These are phyloP conservation scores for Halocynthia aurantium DNA, from an alignment of 23 tunicate species.

Conservation along the genomic window DNA sequence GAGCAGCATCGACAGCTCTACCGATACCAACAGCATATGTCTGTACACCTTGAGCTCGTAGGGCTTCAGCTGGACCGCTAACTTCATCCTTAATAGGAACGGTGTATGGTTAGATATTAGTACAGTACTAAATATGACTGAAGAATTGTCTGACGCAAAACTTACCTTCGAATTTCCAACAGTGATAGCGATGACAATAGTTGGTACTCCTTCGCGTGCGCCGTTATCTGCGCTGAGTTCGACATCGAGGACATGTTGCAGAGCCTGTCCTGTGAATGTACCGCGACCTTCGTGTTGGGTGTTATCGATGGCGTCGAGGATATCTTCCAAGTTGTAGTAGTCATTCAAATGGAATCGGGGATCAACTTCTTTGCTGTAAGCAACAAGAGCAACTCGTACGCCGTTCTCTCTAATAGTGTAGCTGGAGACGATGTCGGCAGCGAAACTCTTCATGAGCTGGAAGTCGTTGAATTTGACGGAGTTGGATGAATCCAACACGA, in stretches of 20 bases:
- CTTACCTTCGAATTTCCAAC: slow-evolving; percentile 74
- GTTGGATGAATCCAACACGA: slow-evolving; percentile 91
- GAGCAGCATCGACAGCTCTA: slow-evolving; percentile 12
- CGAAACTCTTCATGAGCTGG: slow-evolving; percentile 76
- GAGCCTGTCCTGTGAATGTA: slow-evolving; percentile 71
- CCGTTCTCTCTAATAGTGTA: slow-evolving; percentile 53
- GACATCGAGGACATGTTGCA: slow-evolving; percentile 51
- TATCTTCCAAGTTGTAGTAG: slow-evolving; percentile 33
- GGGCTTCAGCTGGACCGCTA: slow-evolving; percentile 36
- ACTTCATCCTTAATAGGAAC: slow-evolving; percentile 51
- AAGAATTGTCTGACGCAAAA: neutral
- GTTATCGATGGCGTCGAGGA: slow-evolving; percentile 55
- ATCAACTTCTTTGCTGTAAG: slow-evolving; percentile 73
- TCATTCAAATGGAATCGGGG: slow-evolving; percentile 48
- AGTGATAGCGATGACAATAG: slow-evolving; percentile 72
- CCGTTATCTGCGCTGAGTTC: slow-evolving; percentile 43
- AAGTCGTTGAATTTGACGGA: slow-evolving; percentile 89
- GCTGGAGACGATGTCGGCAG: slow-evolving; percentile 29
- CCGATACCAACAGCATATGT: slow-evolving; percentile 92
- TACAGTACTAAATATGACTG: neutral
- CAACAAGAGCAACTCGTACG: slow-evolving; percentile 78
- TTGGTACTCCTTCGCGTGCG: slow-evolving; percentile 52
- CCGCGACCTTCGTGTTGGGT: slow-evolving; percentile 79
- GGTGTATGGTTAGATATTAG: neutral
- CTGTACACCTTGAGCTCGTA: slow-evolving; percentile 53